Evolutionary conservation across 1,140 invertebrate genomes (phyloP).

Genomic region (Zaprionus nigranus): DNA sequence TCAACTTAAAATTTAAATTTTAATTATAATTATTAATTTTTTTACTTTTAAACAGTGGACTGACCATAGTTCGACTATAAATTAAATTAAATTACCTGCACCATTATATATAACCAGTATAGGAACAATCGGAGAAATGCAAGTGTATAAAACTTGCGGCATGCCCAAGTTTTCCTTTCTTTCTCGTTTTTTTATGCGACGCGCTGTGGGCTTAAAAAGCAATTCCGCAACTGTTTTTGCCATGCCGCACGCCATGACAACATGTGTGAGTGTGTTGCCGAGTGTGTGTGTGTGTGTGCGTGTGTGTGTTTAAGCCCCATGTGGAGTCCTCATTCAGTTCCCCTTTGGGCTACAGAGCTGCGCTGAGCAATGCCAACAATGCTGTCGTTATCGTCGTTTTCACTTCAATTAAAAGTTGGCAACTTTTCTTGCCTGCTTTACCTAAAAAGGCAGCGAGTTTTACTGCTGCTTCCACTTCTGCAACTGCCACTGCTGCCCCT

Average conservation of each 20-base stretch:
- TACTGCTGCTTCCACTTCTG: slow-evolving; percentile 13
- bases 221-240: slow-evolving; percentile 81
- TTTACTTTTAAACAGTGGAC: too few species aligned
- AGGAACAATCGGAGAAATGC: too few species aligned
- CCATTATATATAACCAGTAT: too few species aligned
- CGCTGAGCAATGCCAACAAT: slow-evolving; percentile 66
- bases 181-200: slow-evolving; percentile 64
- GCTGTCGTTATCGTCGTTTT: slow-evolving; percentile 84
- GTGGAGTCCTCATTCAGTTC: slow-evolving; percentile 52
- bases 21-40: too few species aligned
- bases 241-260: slow-evolving; percentile 47
- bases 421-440: slow-evolving; percentile 82
- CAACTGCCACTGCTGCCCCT: slow-evolving; percentile 4
- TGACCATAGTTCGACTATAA: too few species aligned
- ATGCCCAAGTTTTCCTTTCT: too few species aligned
- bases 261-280: slow-evolving; percentile 33
- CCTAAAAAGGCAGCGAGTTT: slow-evolving; percentile 52
- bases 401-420: slow-evolving; percentile 84
- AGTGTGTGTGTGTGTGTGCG: slow-evolving; percentile 21
- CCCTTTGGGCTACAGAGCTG: slow-evolving; percentile 70
- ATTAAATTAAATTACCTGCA: too few species aligned
- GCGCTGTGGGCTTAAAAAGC: slow-evolving; percentile 80
- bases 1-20: too few species aligned
- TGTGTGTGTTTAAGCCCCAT: slow-evolving; percentile 37
- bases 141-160: too few species aligned